phyloP scores from a whole-genome alignment of 2,113 vertebrate species.

The Aythya baeri region DNA sequence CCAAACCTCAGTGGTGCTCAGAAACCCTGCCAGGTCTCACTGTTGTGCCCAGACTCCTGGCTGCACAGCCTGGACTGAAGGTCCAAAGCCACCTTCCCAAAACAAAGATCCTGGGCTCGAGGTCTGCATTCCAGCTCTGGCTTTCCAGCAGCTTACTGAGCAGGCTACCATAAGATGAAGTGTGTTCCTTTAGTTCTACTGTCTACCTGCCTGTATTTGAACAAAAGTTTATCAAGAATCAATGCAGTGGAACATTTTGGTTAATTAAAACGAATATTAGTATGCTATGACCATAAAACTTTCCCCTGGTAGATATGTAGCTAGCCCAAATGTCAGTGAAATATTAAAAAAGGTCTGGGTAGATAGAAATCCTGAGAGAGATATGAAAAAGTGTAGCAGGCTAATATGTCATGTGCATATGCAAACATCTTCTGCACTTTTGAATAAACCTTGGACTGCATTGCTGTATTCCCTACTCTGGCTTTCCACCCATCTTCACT shows the following conservation, averaged over 20 bases:
- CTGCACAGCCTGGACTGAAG: neutral
- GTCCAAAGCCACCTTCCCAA: neutral
- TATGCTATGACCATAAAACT: neutral
- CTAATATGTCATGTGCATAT: neutral
- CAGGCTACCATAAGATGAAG: neutral
- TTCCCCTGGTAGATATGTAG: neutral
- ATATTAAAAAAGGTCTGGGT: neutral
- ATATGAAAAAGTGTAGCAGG: neutral
- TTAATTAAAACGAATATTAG: neutral
- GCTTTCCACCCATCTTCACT: neutral
- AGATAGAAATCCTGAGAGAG: neutral
- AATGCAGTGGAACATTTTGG: neutral
- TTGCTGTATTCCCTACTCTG: neutral
- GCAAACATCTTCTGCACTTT: neutral
- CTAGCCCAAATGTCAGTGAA: neutral
- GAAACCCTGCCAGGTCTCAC: neutral
- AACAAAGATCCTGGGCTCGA: neutral
- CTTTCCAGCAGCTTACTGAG: neutral
- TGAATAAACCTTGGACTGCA: neutral
- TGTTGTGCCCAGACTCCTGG: accelerated
- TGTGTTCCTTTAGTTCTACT: neutral
- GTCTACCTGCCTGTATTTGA: accelerated
- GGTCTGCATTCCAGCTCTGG: neutral
- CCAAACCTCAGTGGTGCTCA: accelerated
- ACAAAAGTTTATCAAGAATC: neutral